These are phyloP conservation scores for Hemitrygon akajei DNA, from an alignment of 2,797 vertebrate species.

Conservation along the genomic window DNA sequence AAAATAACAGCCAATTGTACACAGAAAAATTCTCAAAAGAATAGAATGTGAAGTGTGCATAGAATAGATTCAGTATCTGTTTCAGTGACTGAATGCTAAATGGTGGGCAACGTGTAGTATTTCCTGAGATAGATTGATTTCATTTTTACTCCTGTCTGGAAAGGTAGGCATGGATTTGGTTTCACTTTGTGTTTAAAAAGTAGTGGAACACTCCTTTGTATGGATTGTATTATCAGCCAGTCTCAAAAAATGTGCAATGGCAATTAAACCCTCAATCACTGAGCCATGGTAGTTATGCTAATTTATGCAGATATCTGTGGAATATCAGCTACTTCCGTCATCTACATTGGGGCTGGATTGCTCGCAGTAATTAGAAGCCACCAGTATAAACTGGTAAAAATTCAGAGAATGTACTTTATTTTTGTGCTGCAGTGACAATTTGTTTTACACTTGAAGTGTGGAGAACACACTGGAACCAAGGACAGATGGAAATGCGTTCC, in stretches of 20 bases:
- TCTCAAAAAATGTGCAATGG: not conserved
- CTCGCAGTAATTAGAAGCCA: too few species aligned
- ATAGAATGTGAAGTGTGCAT: too few species aligned
- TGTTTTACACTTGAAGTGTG: not conserved
- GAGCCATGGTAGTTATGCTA: not conserved
- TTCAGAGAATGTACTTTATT: too few species aligned
- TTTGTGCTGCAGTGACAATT: too few species aligned
- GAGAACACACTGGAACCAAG: not conserved
- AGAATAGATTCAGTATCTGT: too few species aligned
- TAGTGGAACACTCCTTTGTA: not conserved
- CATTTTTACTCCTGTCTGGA: too few species aligned
- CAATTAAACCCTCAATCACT: not conserved
- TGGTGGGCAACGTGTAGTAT: too few species aligned
- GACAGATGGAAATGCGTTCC: not conserved
- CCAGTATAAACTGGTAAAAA: too few species aligned
- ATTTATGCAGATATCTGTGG: not conserved
- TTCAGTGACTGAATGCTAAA: too few species aligned
- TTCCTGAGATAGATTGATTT: too few species aligned
- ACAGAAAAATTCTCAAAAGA: too few species aligned
- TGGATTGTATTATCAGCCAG: not conserved
- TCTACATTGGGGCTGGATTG: not conserved
- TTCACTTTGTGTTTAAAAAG: not conserved
- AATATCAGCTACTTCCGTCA: not conserved
- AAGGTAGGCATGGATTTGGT: not conserved
- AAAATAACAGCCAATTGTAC: too few species aligned